Evolutionary conservation across 2,888 invertebrate species (phyloP).

Genomic region (Ectemnius lituratus): DNA sequence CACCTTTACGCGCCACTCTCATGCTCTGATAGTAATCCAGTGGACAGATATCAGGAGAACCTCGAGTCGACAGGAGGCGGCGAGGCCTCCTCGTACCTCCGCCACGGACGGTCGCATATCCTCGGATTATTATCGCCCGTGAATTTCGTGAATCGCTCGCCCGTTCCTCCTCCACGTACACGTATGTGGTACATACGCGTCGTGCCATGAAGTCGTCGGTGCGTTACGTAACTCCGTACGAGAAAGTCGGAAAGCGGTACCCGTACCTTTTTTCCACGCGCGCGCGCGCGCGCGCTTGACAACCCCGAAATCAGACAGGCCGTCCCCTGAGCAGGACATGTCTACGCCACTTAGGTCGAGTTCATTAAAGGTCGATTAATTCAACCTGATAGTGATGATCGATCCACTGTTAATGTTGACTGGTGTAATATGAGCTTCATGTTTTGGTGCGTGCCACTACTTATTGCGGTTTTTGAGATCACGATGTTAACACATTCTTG

Average conservation of each 20-base stretch:
- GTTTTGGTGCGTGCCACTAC: too few species aligned
- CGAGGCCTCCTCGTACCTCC: slow-evolving; percentile 57
- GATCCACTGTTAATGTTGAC: too few species aligned
- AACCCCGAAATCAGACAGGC: slow-evolving; percentile 18
- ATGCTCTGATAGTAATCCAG: slow-evolving; percentile 50
- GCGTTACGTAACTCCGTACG: slow-evolving; percentile 31
- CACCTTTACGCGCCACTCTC: slow-evolving; percentile 37
- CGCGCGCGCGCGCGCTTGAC: neutral
- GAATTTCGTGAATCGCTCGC: slow-evolving; percentile 45
- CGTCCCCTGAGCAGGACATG: neutral
- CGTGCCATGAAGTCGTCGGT: too few species aligned
- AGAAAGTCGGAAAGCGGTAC: slow-evolving; percentile 30
- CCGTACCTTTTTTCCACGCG: too few species aligned
- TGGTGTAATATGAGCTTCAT: too few species aligned
- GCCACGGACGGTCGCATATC: slow-evolving; percentile 17
- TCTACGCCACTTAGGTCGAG: neutral
- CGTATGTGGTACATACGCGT: too few species aligned
- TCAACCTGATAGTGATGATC: neutral
- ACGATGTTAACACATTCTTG: too few species aligned
- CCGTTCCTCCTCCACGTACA: slow-evolving; percentile 20
- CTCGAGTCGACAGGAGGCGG: slow-evolving; percentile 59
- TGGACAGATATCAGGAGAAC: slow-evolving; percentile 51
- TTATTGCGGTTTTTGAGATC: too few species aligned
- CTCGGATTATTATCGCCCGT: slow-evolving; percentile 44
- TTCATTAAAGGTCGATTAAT: neutral